Base-by-base conservation (phyloP, 2,888 invertebrate genomes). In the Cosmia trapezina region DNA sequence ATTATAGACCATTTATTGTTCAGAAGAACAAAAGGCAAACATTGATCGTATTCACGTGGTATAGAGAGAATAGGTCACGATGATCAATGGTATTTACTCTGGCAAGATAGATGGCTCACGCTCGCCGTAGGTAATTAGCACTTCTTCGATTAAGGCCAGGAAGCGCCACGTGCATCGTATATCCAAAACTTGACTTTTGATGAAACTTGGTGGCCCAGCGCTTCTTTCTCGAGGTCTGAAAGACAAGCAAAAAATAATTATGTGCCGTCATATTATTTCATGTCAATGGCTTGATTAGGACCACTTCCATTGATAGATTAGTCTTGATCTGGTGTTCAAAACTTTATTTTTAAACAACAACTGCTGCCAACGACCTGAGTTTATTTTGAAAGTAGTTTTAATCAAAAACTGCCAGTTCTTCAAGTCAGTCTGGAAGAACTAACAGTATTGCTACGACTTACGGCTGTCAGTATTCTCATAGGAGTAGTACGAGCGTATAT, bases 121-220 rank as follows among this genome's bases (percentile, higher is more conserved):
- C 51, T 78, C 51, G 53, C 8, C 19, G 43, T n/a, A 22, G 61
- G 57, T 76, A 76, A 78, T 76, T 71, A 76, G 62, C 45, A 71
- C n/a, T 49, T 28, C 19, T 78, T 62, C 79, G 51, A 78, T 76
- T 78, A 76, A 70, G 70, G 78, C 43, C 56, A 51, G 45, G n/a
- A 28, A 78, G 22, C 28, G 28, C 11, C 57, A 78, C 56, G 71
- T 45, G 61, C 37, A 14, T 57, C 7, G 12, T 45, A 33, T 17
- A 9, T 41, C 19, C 22, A 19, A 7, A 72, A 72, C n/a, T 22
- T 53, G 45, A 54, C 53, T 28, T 17, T 45, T 12, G 17, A 73
- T 53, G 14, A 37, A 47, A 41, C 1, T 28, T 41, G 12, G 33
- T 51, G 22, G 28, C 19, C 37, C 37, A 22, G 0, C 8, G 1